Evolutionary conservation across 2,888 invertebrate genomes (phyloP), one percentile per base, ranked within the genome.

Genomic region (Linnaemya vulpina): DNA sequence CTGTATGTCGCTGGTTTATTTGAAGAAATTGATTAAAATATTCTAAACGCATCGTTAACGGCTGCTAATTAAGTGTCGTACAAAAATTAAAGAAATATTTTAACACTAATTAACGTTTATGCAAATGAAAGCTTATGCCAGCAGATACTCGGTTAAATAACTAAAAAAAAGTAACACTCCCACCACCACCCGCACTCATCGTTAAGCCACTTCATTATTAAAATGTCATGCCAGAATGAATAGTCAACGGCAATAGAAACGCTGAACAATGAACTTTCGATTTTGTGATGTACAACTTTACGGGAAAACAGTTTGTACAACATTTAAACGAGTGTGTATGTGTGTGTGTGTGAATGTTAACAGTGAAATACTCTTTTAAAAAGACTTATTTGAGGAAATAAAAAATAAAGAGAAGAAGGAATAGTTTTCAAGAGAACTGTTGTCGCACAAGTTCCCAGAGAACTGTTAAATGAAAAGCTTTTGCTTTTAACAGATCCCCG

Each of bases 101-200:
- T 40, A 40, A 9, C 10, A 46, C 1, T n/a, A 7, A 46, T 46
- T 15, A 15, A 7, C 13, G 15, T 46, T 30, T 30, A 35, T 17
- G 30, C 8, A 11, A 62, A 58, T 11, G 20, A 55, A 51, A 49
- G 38, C 13, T 2, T 43, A n/a, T 74, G 38, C 38, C 38, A 40
- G 30, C 30, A 30, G 30, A 2, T 3, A 38, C 43, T 58, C 4
- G n/a, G 11, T 3, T 10, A n/a, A 25, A 7, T 11, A 53, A 49
- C 35, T 38, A n/a, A 35, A 43, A 10, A 15, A n/a, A n/a, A n/a
- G n/a, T n/a, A n/a, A n/a, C n/a, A n/a, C n/a, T n/a, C n/a, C n/a
- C n/a, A n/a, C n/a, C n/a, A n/a, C n/a, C 35, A 62, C 60, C 43
- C 53, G 68, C 67, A 81, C 62, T 73, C 73, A 73, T 68, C 63